phyloP scores from a whole-genome alignment of 2,797 vertebrate species.

The Crocidura indochinensis region DNA sequence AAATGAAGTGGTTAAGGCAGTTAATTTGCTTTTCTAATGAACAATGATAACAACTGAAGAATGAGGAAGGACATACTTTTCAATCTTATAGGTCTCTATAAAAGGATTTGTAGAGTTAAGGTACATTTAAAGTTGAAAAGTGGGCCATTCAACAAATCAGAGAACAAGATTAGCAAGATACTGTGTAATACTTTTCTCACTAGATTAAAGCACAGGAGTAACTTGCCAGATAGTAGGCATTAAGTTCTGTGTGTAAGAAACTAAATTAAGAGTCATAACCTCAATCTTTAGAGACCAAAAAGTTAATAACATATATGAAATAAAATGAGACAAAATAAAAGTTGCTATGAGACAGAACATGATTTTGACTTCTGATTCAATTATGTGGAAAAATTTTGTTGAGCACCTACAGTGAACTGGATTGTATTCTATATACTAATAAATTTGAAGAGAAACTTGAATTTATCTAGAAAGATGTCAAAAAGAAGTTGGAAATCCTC shows the following conservation, averaged over 20 bases:
- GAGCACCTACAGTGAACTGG: background rate
- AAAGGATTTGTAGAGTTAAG: too few species aligned
- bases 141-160: background rate
- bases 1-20: background rate
- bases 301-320: background rate
- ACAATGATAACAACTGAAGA: background rate
- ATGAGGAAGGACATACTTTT: too few species aligned
- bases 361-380: background rate
- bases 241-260: background rate
- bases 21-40: background rate
- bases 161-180: background rate
- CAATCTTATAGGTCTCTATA: too few species aligned
- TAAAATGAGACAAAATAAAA: background rate
- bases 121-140: background rate
- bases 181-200: background rate
- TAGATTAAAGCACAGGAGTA: background rate
- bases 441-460: too few species aligned
- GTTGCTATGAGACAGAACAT: background rate
- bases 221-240: background rate
- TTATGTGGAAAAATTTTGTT: background rate
- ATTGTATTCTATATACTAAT: background rate
- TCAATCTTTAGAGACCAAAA: background rate
- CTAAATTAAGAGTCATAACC: background rate
- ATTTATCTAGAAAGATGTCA: slow-evolving; percentile 16
- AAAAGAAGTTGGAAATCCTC: slow-evolving; percentile 1